Evolutionary conservation across 2,888 invertebrate genomes (phyloP).

Genomic region (Melitaea athalia): DNA sequence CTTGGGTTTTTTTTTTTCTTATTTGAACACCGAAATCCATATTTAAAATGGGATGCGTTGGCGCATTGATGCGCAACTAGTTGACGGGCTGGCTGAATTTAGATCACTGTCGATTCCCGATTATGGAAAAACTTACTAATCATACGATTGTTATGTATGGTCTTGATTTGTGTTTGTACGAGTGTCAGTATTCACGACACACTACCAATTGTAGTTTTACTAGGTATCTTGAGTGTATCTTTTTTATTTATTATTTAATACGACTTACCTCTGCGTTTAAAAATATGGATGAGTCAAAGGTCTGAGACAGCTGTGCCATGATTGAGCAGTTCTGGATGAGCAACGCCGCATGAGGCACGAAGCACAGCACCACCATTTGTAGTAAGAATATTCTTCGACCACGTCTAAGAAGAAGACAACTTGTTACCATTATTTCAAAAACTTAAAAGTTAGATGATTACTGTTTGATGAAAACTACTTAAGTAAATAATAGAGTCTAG

Average conservation of each 20-base stretch:
- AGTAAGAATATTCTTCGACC: slow-evolving; percentile 74
- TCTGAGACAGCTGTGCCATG: slow-evolving; percentile 74
- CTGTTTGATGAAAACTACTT: neutral
- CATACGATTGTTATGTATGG: too few species aligned
- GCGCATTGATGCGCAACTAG: too few species aligned
- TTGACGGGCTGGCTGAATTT: too few species aligned
- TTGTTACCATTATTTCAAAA: neutral
- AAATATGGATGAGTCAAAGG: slow-evolving; percentile 71
- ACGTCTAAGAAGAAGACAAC: slow-evolving; percentile 50
- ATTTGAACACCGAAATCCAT: too few species aligned
- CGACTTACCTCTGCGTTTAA: slow-evolving; percentile 72
- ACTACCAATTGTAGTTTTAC: too few species aligned
- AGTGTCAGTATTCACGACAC: too few species aligned
- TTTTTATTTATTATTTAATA: neutral
- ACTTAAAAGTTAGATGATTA: neutral
- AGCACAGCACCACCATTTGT: slow-evolving; percentile 80
- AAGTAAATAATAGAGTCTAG: neutral
- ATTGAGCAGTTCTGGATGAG: slow-evolving; percentile 80
- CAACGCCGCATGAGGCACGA: slow-evolving; percentile 81
- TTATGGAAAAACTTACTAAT: too few species aligned
- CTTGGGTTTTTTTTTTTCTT: too few species aligned
- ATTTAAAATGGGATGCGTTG: too few species aligned
- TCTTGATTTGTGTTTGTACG: too few species aligned
- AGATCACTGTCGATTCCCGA: too few species aligned
- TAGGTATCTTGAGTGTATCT: neutral